These are phyloP conservation scores for Hiodon tergisus DNA, from an alignment of 2,113 vertebrate genomes.

Conservation along the genomic window DNA sequence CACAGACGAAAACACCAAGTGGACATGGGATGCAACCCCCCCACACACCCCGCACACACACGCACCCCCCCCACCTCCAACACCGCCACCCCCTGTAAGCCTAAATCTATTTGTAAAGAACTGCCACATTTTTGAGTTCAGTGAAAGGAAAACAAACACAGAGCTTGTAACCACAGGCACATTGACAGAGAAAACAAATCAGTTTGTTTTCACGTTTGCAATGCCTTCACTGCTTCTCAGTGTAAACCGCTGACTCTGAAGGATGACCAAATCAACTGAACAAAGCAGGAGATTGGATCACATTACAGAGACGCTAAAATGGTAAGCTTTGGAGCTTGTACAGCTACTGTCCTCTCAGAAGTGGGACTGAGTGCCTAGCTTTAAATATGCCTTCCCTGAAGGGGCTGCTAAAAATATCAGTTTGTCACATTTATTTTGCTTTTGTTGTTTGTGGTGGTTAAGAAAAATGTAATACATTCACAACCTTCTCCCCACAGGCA, in stretches of 20 bases:
- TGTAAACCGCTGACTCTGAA: conserved; percentile 11
- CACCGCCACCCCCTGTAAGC: neutral
- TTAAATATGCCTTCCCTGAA: conserved; percentile 16
- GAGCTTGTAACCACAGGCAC: conserved; percentile 16
- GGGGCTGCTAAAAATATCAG: conserved; percentile 36
- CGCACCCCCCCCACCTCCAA: neutral
- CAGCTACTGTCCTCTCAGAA: conserved; percentile 13
- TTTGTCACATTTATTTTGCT: conserved; percentile 23
- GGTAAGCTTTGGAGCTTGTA: neutral
- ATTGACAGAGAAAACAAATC: conserved; percentile 17
- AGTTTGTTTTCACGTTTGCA: conserved; percentile 25
- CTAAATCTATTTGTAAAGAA: conserved; percentile 9
- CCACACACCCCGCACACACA: no score
- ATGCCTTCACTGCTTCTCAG: conserved; percentile 16
- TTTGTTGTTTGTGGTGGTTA: conserved; percentile 33
- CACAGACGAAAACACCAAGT: neutral
- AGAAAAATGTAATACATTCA: conserved; percentile 7
- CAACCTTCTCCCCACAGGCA: neutral
- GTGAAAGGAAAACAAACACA: conserved; percentile 15
- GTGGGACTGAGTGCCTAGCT: conserved; percentile 21
- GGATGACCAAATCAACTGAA: conserved; percentile 30
- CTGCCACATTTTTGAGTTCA: neutral
- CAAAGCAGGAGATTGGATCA: conserved; percentile 8
- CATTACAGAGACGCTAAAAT: conserved; percentile 11
- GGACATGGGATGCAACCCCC: no score